phyloP scores from a whole-genome alignment of 2,888 invertebrate species.

The Gymnosoma rotundatum region DNA sequence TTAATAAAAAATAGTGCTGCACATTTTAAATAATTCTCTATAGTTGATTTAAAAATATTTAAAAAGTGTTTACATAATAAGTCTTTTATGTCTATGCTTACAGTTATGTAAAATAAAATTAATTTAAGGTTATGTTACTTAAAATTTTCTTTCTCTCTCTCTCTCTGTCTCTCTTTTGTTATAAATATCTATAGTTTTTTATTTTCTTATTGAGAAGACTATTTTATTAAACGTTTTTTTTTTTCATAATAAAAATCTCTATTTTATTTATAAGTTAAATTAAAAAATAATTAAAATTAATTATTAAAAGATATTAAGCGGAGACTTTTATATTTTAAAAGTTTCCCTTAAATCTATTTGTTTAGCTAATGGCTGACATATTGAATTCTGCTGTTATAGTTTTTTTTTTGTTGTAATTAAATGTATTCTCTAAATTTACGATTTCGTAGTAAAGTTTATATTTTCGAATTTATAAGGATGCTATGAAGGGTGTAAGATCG shows the following conservation, averaged over 20 bases:
- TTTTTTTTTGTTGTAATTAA: constrained; percentile 24
- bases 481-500: constrained; percentile 86
- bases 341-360: neutral
- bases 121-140: constrained; percentile 8
- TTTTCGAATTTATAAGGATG: constrained; percentile 74
- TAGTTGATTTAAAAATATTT: constrained; percentile 9
- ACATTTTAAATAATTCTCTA: constrained; percentile 5
- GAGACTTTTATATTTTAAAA: constrained; percentile 11
- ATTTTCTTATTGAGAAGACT: neutral
- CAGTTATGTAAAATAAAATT: constrained; percentile 23
- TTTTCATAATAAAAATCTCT: neutral
- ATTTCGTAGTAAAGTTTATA: neutral
- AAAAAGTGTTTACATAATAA: too few species aligned
- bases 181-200: neutral
- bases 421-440: constrained; percentile 16
- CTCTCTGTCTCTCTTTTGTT: neutral
- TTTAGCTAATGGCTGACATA: constrained; percentile 70
- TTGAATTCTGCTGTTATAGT: constrained; percentile 62
- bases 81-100: constrained; percentile 60
- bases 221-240: neutral
- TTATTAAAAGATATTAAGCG: constrained; percentile 8
- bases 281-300: constrained; percentile 24
- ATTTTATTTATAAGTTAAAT: neutral
- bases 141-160: neutral
- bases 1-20: neutral